Evolutionary conservation across 2,888 invertebrate genomes (phyloP).

Genomic region (Parnassius apollo): DNA sequence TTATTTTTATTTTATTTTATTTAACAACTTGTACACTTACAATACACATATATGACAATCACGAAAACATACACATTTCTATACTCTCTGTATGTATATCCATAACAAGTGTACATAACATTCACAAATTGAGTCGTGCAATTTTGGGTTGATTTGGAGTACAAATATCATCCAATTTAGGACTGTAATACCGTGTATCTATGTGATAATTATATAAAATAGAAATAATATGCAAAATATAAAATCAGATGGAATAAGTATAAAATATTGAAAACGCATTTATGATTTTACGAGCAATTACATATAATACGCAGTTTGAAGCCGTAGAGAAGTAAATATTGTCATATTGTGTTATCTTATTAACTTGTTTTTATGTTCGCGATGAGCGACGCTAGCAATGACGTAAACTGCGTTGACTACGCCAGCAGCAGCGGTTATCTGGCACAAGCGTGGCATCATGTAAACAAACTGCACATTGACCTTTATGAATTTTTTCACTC

Average conservation of each 20-base stretch:
- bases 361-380: slow-evolving; percentile 26
- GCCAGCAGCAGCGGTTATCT: slow-evolving; percentile 24
- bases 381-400: slow-evolving; percentile 17
- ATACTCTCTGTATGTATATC: no score
- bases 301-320: slow-evolving; percentile 11
- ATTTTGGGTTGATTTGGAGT: no score
- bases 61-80: no score
- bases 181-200: no score
- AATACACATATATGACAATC: no score
- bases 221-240: background rate
- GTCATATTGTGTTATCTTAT: slow-evolving; percentile 23
- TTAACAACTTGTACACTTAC: no score
- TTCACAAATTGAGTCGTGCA: no score
- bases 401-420: slow-evolving; percentile 22
- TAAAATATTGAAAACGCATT: slow-evolving; percentile 1
- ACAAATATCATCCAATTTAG: no score
- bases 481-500: slow-evolving; percentile 19
- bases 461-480: slow-evolving; percentile 29
- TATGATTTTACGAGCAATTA: slow-evolving; percentile 1
- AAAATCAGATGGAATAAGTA: background rate
- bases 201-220: no score
- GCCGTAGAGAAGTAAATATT: slow-evolving; percentile 14
- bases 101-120: no score
- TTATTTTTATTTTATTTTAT: no score
- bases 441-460: slow-evolving; percentile 25